Evolutionary conservation across 2,113 vertebrate species (phyloP).

Genomic region (Fulmarus glacialis): DNA sequence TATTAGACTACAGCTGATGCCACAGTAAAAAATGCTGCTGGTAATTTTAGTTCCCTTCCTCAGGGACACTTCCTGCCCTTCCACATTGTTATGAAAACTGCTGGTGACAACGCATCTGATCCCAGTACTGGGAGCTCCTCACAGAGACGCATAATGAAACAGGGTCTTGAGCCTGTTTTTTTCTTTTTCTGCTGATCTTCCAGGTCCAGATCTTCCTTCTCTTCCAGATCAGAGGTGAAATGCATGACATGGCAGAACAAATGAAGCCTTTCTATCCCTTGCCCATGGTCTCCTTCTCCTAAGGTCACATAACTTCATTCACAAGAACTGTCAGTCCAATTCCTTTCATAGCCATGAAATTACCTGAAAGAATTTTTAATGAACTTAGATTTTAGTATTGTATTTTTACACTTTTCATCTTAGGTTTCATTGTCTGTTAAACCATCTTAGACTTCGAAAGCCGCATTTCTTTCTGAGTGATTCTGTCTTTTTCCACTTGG

Average conservation of each 20-base stretch:
- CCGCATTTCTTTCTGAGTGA: background rate
- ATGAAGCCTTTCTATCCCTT: background rate
- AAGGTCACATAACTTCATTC: background rate
- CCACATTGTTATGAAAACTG: constrained; percentile 15
- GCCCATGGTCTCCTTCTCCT: background rate
- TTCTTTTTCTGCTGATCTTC: background rate
- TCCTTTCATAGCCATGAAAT: background rate
- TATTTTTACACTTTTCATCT: constrained; percentile 16
- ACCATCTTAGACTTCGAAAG: background rate
- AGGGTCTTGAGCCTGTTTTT: background rate
- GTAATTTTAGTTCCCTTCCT: constrained; percentile 38
- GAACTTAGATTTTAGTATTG: background rate
- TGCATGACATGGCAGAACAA: background rate
- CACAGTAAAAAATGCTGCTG: constrained; percentile 32
- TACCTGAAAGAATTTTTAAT: background rate
- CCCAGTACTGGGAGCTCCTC: background rate
- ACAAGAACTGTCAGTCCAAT: background rate
- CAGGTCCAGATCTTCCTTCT: background rate
- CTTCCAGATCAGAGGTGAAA: constrained; percentile 18
- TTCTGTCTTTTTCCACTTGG: constrained; percentile 16
- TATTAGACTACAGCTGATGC: constrained; percentile 51
- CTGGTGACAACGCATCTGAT: background rate
- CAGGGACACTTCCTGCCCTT: constrained; percentile 36
- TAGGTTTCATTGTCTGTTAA: background rate
- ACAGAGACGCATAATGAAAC: background rate